Evolutionary conservation across 2,888 invertebrate species (phyloP), one percentile per base, ranked within the genome.

Genomic region (Yponomeuta malinellus): DNA sequence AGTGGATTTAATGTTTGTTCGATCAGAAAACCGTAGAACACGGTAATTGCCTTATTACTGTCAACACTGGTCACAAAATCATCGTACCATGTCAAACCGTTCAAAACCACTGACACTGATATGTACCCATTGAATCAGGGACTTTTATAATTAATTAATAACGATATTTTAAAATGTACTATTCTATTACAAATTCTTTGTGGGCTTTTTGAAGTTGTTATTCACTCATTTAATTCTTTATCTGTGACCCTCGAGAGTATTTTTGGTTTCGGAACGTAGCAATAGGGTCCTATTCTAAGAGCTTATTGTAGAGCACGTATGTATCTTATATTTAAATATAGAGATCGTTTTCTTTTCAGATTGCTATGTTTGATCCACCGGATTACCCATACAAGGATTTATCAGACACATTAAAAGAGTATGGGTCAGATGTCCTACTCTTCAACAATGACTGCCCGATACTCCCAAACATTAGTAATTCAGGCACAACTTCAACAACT

Each of bases 331-430:
- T 33, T 2, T 33, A 33, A 67, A 67, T 43, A 15, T 29, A 65
- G 23, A 68, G 23, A n/a, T 70, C 70, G 72, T 73, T 29, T 64
- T 70, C n/a, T 64, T 77, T 78, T 71, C 78, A 77, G 78, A 73
- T 72, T 71, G 89, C 88, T 87, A 91, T 92, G 90, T 92, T 89
- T 74, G 90, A 91, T 79, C 89, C 90, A 72, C 88, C 89, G n/a
- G 91, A 91, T 75, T 90, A 84, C 72, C 88, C 90, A 0, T 91
- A 86, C 73, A 90, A 86, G 77, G 90, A 90, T 71, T 75, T 90
- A 73, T 79, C 86, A 23, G 84, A 85, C 66, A 78, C 79, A 33
- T 73, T 85, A 63, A 74, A 77, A 72, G 89, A 88, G 52, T 59
- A 59, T 73, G 86, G 82, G 70, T 72, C 85, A 10, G 85, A 86